Base-by-base conservation (phyloP, 2,797 vertebrate genomes). In the Gorsachius magnificus region DNA sequence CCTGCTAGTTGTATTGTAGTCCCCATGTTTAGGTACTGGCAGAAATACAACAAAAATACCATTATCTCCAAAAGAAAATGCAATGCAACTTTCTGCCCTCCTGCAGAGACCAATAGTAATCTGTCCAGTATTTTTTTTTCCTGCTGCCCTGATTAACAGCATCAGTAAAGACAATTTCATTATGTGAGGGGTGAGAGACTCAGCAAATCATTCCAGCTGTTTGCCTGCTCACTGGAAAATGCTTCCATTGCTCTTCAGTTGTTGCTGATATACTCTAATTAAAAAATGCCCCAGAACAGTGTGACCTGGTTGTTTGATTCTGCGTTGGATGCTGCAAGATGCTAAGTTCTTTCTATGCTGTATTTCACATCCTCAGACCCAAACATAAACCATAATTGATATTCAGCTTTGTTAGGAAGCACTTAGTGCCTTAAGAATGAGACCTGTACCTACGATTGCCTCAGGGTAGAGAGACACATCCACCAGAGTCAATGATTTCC, bases 81-180 rank as follows among this genome's bases (percentile, higher is more conserved):
- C 38, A 85, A 24, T 35, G 28, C 64, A 92, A 91, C 61, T 87
- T 87, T 81, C 63, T 83, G 31, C 11, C 20, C 57, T 91, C 50
- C 84, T 83, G 46, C 65, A 71, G 68, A 86, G 83, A 75, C 61
- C 43, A 78, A 29, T 48, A 79, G 70, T 61, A 92, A 81, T 38
- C 53, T 64, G 16, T 5, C 24, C 41, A 54, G 31, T 21, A 56
- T 14, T 28, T 75, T 94, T 92, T 92, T 83, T 78, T 9, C 24
- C 43, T 64, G 50, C 33, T 91, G 61, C 16, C 65, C 83, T 85
- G 79, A 95, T 95, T 89, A 97, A 87, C 83, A 93, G 46, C 71
- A 91, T 95, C 89, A 95, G 89, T 96, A 95, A 94, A 86, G 65
- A 91, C 84, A 92, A 80, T 81, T 91, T 91, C 53, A 92, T 93